Evolutionary conservation across 1,140 invertebrate genomes (phyloP).

Genomic region (Lasioglossum albipes): DNA sequence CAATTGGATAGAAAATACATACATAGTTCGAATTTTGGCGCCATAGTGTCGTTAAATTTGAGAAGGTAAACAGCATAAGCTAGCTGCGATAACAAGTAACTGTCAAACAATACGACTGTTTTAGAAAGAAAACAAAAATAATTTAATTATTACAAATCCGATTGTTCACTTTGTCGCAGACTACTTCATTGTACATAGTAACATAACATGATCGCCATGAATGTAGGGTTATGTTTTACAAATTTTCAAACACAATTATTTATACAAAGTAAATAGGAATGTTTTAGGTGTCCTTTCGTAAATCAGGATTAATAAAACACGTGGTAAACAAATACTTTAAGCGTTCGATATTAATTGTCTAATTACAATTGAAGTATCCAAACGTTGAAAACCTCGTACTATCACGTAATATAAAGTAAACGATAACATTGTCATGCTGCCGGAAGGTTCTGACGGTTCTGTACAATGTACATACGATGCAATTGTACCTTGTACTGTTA

Average conservation of each 20-base stretch:
- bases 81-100: neutral
- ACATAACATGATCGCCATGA: no score
- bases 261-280: no score
- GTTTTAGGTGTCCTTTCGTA: neutral
- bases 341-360: neutral
- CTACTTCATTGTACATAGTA: neutral
- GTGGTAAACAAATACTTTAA: neutral
- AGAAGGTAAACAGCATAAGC: neutral
- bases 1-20: neutral
- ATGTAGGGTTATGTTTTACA: conserved; percentile 16
- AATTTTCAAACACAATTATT: neutral
- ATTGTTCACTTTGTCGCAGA: neutral
- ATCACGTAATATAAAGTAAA: neutral
- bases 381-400: neutral
- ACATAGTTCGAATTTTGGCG: neutral
- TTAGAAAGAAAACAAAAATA: neutral
- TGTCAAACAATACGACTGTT: neutral
- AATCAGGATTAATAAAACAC: neutral
- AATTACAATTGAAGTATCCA: no score
- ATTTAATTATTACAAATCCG: neutral
- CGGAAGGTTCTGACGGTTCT: no score
- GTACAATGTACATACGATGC: neutral
- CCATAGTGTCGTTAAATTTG: neutral
- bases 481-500: no score
- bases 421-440: neutral